Base-by-base conservation (phyloP, 2,888 invertebrate species). In the Girardia tigrina region DNA sequence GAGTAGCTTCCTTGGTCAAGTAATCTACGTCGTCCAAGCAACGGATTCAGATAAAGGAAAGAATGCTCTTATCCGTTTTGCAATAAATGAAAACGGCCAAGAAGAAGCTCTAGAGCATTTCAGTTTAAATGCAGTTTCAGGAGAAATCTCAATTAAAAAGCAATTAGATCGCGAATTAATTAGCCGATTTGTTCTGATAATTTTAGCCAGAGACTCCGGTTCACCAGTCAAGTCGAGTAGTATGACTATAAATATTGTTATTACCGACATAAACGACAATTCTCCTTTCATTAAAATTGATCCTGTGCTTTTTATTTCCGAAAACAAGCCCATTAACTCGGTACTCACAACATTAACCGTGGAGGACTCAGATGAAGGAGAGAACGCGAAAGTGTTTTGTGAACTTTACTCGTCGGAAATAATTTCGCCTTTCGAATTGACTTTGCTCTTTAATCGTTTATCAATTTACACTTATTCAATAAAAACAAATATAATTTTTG, bases 211-310 rank as follows among this genome's bases (percentile, higher is more conserved):
- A n/a, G 56, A 56, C 23, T 56, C 23, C 6, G 56, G 56, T 12
- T 56, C 56, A 6, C 56, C 56, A 56, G n/a, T 23, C 4, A 56
- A 16, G 23, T 20, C 56, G 56, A 56, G n/a, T n/a, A 56, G 56
- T 56, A 56, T 56, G 56, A 56, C 56, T n/a, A 56, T 56, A 8
- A 56, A 28, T 28, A 27, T 71, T 12, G 2, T 28, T 8, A 23
- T 71, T 14, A 71, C 71, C 4, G 71, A 71, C 27, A 28, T 71
- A 4, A 71, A 71, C n/a, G 71, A 71, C n/a, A 71, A 71, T 28
- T 2, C 12, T 6, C 71, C 71, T 8, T 8, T 71, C 2, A 71
- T 71, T 8, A 71, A 23, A 71, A 71, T 28, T n/a, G 28, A 28
- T 27, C 6, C 71, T n/a, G n/a, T 71, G 16, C 27, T 71, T 28